phyloP scores from a whole-genome alignment of 2,113 vertebrate genomes.

The Brachypodius melanocephalos region DNA sequence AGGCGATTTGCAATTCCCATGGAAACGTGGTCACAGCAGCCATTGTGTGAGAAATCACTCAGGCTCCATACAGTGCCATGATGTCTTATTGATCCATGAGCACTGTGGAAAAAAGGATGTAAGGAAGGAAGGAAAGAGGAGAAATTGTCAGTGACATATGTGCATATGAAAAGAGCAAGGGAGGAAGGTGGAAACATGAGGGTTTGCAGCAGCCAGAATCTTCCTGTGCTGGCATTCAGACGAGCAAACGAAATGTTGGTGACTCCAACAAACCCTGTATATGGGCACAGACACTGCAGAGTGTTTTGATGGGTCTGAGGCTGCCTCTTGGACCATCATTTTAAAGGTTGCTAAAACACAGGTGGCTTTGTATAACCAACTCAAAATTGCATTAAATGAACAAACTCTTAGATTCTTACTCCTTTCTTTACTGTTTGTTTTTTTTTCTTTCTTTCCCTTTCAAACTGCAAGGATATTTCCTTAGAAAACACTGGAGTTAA shows the following conservation, averaged over 20 bases:
- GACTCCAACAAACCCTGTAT: background rate
- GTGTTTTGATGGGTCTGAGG: background rate
- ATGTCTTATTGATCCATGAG: slow-evolving; percentile 45
- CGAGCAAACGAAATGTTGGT: background rate
- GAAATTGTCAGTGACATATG: slow-evolving; percentile 17
- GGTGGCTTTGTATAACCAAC: background rate
- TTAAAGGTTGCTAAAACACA: background rate
- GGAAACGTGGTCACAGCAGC: slow-evolving; percentile 31
- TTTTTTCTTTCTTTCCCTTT: background rate
- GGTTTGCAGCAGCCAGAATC: background rate
- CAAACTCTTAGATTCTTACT: background rate
- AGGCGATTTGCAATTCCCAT: slow-evolving; percentile 38
- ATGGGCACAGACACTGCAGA: background rate
- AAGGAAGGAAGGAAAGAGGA: background rate
- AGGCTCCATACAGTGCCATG: background rate
- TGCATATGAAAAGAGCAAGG: slow-evolving; percentile 44
- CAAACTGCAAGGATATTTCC: slow-evolving; percentile 41
- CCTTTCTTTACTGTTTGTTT: background rate
- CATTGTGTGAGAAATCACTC: slow-evolving; percentile 49
- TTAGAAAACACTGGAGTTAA: slow-evolving; percentile 60
- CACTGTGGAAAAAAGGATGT: background rate
- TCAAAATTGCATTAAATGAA: background rate
- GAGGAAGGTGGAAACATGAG: background rate
- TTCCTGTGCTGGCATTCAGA: background rate
- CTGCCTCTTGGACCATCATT: background rate